Base-by-base conservation (phyloP, 2,888 invertebrate genomes). In the Colletes collaris region DNA sequence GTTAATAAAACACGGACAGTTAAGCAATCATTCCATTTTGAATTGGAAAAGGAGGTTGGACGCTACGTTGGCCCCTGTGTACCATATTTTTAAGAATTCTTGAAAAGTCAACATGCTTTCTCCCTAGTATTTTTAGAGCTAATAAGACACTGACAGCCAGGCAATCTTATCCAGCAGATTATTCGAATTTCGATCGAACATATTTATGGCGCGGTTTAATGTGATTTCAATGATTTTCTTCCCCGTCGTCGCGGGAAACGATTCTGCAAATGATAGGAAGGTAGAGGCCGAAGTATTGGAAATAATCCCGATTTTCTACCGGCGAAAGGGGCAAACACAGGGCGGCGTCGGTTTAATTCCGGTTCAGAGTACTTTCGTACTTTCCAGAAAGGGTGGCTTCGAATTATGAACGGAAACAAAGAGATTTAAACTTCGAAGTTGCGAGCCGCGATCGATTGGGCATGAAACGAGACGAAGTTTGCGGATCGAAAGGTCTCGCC, bases 401-500 rank as follows among this genome's bases (percentile, higher is more conserved):
- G 88, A 90, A 89, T 89, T 89, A 89, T 88, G 84, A 88, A 85
- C 87, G 87, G 90, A 88, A 89, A 89, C 88, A 90, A 90, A 90
- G 89, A 88, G 90, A 89, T 89, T 87, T 82, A 84, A 90, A 88
- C 84, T 90, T 86, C 66, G 84, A 83, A 85, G 78, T 86, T 83
- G 87, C 86, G 85, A 81, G 84, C 80, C 74, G 81, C 82, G 86
- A 87, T 88, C 88, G 88, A 90, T 90, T 86, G 90, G 84, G 89
- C 86, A 85, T 87, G 87, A 89, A 90, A 90, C 86, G 87, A 86
- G 86, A 84, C 86, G 69, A 87, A 87, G 87, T 88, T 89, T 87
- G 86, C 84, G 71, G 81, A 86, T 86, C 83, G 76, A 76, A 79
- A 76, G 76, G 74, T 77, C 76, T 79, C 79, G 83, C 81, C 71